Evolutionary conservation across 2,113 vertebrate genomes (phyloP), one percentile per base, ranked within the genome.

Genomic region (Typhlomys cinereus): DNA sequence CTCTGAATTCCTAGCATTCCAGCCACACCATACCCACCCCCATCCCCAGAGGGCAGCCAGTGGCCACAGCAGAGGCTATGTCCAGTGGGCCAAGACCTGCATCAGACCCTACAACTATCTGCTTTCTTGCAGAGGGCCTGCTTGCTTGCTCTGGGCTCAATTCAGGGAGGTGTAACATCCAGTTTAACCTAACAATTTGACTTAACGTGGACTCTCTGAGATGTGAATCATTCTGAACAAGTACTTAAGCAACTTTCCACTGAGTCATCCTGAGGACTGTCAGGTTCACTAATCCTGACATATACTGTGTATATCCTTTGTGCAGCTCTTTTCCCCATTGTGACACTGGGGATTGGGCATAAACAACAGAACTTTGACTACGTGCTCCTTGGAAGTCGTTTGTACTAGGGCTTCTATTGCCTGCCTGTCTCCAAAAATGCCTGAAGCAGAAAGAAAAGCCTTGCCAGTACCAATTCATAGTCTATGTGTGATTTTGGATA

Each of bases 1-100:
- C 76, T 62, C 79, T 89, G 89, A 73, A 97, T 96, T 97, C 96
- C 93, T 95, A 88, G 91, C 94, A 97, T 97, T 96, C 96, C 92
- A 91, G 73, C 80, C 94, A 97, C 17, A 4, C 91, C 83, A 93
- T 94, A 46, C 90, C 89, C 82, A 87, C 90, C 94, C 93, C 83
- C 94, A 93, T 41, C 85, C 88, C 74, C 36, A 8, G 84, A 97
- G 66, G 95, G 86, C 92, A 97, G 94, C 94, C 94, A 96, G 75
- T 95, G 95, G 91, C 91, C 92, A 93, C 86, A 93, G 70, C 61
- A 80, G 36, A 96, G 66, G 57, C 48, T 25, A 66, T 5, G 10
- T 78, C 70, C 86, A 93, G 59, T 6, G 13, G 41, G 34, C 62
- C 34, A 36, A 93, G 94, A 95, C 86, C 92, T 82, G 94, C 64